Base-by-base conservation (phyloP, 2,888 invertebrate genomes). In the Beris chalybata region DNA sequence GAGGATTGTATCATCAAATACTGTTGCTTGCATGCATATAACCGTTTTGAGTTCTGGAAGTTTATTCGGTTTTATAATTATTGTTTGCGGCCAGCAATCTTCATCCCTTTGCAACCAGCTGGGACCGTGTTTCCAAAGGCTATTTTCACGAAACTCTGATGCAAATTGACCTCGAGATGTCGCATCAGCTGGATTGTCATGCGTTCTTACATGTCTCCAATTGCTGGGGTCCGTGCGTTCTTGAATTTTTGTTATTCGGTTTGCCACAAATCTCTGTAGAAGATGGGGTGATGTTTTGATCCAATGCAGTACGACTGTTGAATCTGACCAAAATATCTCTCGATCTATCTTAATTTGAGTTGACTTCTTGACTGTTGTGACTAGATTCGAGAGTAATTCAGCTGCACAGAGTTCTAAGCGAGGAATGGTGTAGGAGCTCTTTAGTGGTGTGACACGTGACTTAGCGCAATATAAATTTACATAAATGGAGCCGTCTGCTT, bases 131-230 rank as follows among this genome's bases (percentile, higher is more conserved):
- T 12, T 11, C 44, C 44, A 44, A 44, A 44, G 44, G 44, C 44
- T 9, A 44, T 12, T 11, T 12, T 44, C 44, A 44, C 12, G 44
- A 9, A 11, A 12, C 44, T 11, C 11, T 50, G n/a, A 11, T n/a
- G 50, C 12, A 13, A n/a, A 2, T 9, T n/a, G 7, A 13, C 50
- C 50, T n/a, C 50, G 50, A 13, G 50, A 50, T 50, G 3, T 13
- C 2, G 13, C 2, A 50, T 50, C 50, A 11, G 50, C 50, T n/a
- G 50, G 50, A 50, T 50, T 50, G 11, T 50, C 50, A 11, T 50
- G 50, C 7, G 50, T n/a, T 50, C 50, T 11, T n/a, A 50, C 50
- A 15, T 50, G 50, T n/a, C 13, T 11, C 50, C 50, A 50, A 9
- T 50, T 9, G 13, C 15, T 50, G 12, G 2, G 44, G 44, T 9